phyloP scores from a whole-genome alignment of 2,888 invertebrate species.

The Tetropium fuscum region DNA sequence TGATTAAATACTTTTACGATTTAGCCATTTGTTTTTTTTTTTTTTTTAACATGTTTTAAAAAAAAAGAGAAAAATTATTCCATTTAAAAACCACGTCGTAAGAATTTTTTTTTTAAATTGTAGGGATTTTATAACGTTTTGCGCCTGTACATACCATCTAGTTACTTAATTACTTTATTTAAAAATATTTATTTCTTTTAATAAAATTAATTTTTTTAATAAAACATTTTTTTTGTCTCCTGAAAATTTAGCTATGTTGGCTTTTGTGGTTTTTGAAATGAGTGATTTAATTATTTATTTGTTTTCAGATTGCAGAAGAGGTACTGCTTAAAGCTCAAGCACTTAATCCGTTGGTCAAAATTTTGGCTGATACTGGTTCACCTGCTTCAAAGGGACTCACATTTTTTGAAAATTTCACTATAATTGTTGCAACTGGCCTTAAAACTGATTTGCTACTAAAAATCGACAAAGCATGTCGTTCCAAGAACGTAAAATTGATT shows the following conservation, averaged over 20 bases:
- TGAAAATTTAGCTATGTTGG: conserved; percentile 3
- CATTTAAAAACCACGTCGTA: conserved; percentile 1
- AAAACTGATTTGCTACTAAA: conserved; percentile 77
- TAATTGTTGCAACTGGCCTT: conserved; percentile 85
- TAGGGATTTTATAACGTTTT: not conserved
- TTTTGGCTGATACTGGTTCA: conserved; percentile 75
- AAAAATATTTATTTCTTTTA: conserved; percentile 4
- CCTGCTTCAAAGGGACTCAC: conserved; percentile 76
- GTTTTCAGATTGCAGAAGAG: conserved; percentile 84
- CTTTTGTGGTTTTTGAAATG: conserved; percentile 21
- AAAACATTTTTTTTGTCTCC: conserved; percentile 3
- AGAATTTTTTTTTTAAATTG: not conserved
- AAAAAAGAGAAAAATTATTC: not conserved
- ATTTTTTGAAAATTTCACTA: conserved; percentile 83
- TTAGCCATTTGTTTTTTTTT: not conserved
- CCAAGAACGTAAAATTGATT: conserved; percentile 84
- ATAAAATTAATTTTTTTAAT: conserved; percentile 1
- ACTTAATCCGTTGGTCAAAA: conserved; percentile 94
- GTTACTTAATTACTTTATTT: conserved; percentile 4
- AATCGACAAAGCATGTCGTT: conserved; percentile 82
- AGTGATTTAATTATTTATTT: conserved; percentile 11
- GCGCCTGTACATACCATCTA: not conserved
- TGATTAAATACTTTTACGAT: not conserved
- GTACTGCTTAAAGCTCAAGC: conserved; percentile 83
- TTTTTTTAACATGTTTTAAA: not conserved